Conservation (phyloP, 1,140 invertebrate genomes). For the Manduca sexta region DNA sequence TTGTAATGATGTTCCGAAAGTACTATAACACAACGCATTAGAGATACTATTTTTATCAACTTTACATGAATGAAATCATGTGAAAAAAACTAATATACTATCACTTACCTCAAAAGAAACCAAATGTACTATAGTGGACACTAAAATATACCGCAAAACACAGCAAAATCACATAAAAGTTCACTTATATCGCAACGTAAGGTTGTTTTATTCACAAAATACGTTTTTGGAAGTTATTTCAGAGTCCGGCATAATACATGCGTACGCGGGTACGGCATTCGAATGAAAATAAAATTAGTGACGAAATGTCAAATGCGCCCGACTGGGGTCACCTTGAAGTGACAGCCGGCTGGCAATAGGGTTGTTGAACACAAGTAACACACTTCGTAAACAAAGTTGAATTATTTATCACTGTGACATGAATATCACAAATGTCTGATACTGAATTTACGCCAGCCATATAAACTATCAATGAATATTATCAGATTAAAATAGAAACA, state of each 20-base stretch:
- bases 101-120: slow-evolving; percentile 29
- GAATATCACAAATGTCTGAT: no score
- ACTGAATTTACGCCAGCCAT: no score
- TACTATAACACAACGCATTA: slow-evolving; percentile 9
- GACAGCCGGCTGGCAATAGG: slow-evolving; percentile 17
- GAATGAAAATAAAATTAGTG: slow-evolving; percentile 52
- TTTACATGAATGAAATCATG: slow-evolving; percentile 27
- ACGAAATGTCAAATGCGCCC: slow-evolving; percentile 51
- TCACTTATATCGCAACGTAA: slow-evolving; percentile 40
- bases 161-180: slow-evolving; percentile 49
- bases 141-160: slow-evolving; percentile 10
- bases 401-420: no score
- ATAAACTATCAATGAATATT: not conserved
- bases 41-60: slow-evolving; percentile 48
- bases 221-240: slow-evolving; percentile 29
- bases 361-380: not conserved
- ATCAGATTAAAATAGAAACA: not conserved
- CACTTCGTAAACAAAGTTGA: not conserved
- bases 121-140: slow-evolving; percentile 18
- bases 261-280: slow-evolving; percentile 61
- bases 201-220: slow-evolving; percentile 23
- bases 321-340: slow-evolving; percentile 62
- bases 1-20: no score
- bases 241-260: slow-evolving; percentile 41
- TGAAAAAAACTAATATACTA: slow-evolving; percentile 33